phyloP scores from a whole-genome alignment of 2,888 invertebrate species.

The Gastracanthus pulcherrimus region DNA sequence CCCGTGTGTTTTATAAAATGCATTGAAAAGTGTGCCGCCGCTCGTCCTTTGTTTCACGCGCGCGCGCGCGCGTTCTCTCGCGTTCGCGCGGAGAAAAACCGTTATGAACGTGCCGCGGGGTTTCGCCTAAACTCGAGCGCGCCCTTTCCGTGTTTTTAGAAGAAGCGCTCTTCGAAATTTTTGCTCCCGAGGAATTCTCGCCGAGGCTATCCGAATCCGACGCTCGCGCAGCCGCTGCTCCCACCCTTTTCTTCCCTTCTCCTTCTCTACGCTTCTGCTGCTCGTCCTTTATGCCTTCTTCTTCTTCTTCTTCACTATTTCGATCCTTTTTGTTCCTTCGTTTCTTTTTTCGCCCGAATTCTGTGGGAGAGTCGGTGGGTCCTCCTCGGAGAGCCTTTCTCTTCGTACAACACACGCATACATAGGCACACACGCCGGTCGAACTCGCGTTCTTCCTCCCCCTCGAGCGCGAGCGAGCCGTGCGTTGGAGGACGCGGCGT shows the following conservation, averaged over 20 bases:
- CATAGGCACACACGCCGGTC: no score
- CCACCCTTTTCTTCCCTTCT: neutral
- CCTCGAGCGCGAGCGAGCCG: neutral
- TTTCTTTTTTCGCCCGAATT: no score
- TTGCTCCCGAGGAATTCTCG: no score
- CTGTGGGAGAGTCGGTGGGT: no score
- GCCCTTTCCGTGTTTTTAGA: neutral
- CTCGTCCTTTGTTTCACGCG: conserved; percentile 50
- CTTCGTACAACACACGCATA: no score
- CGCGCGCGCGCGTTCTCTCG: neutral
- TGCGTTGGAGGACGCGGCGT: neutral
- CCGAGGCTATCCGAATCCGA: no score
- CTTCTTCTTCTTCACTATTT: no score
- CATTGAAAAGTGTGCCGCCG: conserved; percentile 30
- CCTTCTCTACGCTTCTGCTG: neutral
- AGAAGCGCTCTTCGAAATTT: no score
- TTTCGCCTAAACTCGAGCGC: no score
- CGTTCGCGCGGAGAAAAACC: conserved; percentile 39
- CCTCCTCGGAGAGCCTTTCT: no score
- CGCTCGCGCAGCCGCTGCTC: neutral
- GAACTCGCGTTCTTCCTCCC: conserved; percentile 49
- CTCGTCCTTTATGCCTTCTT: neutral
- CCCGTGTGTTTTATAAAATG: conserved; percentile 22
- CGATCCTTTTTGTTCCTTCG: conserved; percentile 32
- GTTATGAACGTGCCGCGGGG: conserved; percentile 24